Base-by-base conservation (phyloP, 2,797 vertebrate genomes). In the Falco berigora region DNA sequence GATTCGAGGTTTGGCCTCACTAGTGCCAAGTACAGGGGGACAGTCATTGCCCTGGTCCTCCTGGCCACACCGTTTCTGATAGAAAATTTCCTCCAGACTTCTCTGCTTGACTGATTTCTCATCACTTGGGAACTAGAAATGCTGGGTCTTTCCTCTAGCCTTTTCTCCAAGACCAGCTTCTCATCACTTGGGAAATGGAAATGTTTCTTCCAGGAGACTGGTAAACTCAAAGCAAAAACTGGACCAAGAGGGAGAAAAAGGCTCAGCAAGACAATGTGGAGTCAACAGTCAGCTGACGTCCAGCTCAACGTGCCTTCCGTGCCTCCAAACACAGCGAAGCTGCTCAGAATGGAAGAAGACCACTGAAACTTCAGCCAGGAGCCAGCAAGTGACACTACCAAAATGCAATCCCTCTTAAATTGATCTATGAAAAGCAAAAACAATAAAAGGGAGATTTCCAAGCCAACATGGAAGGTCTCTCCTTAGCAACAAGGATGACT, bases 71-170 rank as follows among this genome's bases (percentile, higher is more conserved):
- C 4, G 6, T 32, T 23, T 22, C 22, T 4, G 3, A 32, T 12
- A 44, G 22, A 61, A 42, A 81, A 38, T 30, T 14, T 25, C 36
- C 28, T 63, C 21, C 40, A 15, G 3, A n/a, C 12, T 75, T 42
- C 38, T 66, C 30, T 36, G 13, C 68, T 32, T 24, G 32, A 74
- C 7, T 4, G 1, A 46, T 28, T 88, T 71, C 42, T 23, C 2
- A 0, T 23, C 0, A 0, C n/a, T 52, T 53, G 44, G 10, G 27
- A 52, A 38, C 22, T 1, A 2, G 25, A 62, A 86, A 47, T 30
- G 13, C 14, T 30, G 42, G 10, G 9, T 50, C 30, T 10, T 32
- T 56, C 34, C 24, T 79, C 21, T 21, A 22, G 13, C 6, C 14
- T 34, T 3, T 73, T 58, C 34, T 16, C 10, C 16, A 44, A 63